Percentiles rank a stretch among this genome's conserved stretches.
These are phyloP conservation scores for Ephestia elutella DNA, from an alignment of 1,140 invertebrate genomes.

Conservation along the genomic window DNA sequence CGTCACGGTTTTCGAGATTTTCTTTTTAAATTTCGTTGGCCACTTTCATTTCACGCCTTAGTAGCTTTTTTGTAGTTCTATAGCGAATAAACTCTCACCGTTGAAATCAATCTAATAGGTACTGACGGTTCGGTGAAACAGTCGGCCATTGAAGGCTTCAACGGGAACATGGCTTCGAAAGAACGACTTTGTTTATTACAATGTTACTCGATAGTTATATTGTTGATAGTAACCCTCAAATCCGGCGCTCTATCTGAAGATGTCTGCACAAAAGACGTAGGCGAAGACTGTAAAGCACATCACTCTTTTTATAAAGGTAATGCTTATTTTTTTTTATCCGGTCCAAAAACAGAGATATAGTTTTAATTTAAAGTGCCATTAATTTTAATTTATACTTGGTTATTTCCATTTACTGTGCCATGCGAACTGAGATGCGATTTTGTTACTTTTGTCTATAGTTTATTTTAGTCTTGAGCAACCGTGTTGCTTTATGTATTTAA, in stretches of 20 bases:
- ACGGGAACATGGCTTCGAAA: slow-evolving; percentile 25
- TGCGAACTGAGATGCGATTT: too few relatives aligned
- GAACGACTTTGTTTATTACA: slow-evolving; percentile 21
- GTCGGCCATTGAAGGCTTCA: slow-evolving; percentile 21
- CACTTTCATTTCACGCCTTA: slow-evolving; percentile 42
- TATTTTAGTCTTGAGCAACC: too few relatives aligned
- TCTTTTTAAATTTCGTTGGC: slow-evolving; percentile 12
- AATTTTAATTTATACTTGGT: too few relatives aligned
- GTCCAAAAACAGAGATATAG: too few relatives aligned
- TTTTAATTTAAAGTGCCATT: too few relatives aligned
- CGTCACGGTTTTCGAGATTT: slow-evolving; percentile 16
- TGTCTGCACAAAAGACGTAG: slow-evolving; percentile 22
- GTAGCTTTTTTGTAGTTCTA: slow-evolving; percentile 28
- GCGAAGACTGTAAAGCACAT: slow-evolving; percentile 22
- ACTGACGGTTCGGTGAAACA: slow-evolving; percentile 13
- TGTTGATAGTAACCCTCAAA: slow-evolving; percentile 17
- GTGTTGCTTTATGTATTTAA: too few relatives aligned
- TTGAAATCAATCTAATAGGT: slow-evolving; percentile 31
- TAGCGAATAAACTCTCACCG: slow-evolving; percentile 24
- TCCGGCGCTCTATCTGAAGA: slow-evolving; percentile 21
- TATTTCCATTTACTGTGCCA: too few relatives aligned
- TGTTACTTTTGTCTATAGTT: too few relatives aligned
- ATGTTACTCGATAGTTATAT: slow-evolving; percentile 27
- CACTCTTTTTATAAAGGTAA: slow-evolving; percentile 26
- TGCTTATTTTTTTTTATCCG: not conserved